Evolutionary conservation across 2,888 invertebrate genomes (phyloP).

Genomic region (Strigamia maritima): DNA sequence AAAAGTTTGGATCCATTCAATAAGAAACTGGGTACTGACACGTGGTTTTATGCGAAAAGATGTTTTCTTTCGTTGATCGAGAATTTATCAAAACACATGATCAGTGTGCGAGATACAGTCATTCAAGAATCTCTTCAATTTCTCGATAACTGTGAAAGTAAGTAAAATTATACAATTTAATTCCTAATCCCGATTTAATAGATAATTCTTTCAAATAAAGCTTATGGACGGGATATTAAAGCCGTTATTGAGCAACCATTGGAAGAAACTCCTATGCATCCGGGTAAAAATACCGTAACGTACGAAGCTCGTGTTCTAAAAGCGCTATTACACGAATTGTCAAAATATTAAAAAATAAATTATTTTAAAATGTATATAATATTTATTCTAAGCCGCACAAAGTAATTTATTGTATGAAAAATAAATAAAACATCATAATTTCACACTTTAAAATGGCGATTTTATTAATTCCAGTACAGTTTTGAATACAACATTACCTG

Average conservation of each 20-base stretch:
- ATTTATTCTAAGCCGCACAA: not conserved
- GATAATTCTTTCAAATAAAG: slow-evolving; percentile 57
- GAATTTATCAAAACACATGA: slow-evolving; percentile 84
- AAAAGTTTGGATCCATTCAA: slow-evolving; percentile 93
- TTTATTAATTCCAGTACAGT: too few species aligned
- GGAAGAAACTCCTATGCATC: slow-evolving; percentile 64
- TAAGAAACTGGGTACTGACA: slow-evolving; percentile 93
- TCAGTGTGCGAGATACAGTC: slow-evolving; percentile 80
- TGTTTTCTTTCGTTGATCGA: slow-evolving; percentile 91
- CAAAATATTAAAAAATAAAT: not conserved
- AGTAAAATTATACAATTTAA: slow-evolving; percentile 37
- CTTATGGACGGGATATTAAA: slow-evolving; percentile 77
- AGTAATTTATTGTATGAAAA: not conserved
- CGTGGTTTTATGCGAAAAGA: slow-evolving; percentile 96
- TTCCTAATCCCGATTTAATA: not conserved
- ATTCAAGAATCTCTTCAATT: slow-evolving; percentile 83
- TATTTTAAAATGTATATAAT: not conserved
- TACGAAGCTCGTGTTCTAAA: slow-evolving; percentile 83
- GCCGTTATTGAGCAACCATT: slow-evolving; percentile 79
- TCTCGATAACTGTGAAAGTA: slow-evolving; percentile 80
- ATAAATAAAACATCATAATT: not conserved
- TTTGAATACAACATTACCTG: too few species aligned
- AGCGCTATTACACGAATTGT: slow-evolving; percentile 63
- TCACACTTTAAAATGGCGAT: too few species aligned
- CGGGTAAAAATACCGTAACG: slow-evolving; percentile 83